Conservation (phyloP, 2,113 vertebrate genomes). For the Sturnus vulgaris region DNA sequence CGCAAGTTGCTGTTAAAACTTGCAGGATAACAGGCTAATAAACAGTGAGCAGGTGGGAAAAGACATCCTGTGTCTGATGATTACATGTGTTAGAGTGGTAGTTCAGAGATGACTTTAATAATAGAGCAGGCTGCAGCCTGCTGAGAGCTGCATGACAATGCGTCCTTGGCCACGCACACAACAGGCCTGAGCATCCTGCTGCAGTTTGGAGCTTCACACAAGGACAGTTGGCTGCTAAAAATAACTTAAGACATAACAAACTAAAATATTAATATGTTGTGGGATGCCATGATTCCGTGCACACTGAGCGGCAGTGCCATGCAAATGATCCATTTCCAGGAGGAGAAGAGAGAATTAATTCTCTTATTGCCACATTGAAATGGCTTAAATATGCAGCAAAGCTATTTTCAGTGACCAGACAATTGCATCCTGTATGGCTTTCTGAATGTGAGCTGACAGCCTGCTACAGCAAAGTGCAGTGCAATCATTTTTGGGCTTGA, state of each 20-base stretch:
- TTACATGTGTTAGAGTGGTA: not conserved
- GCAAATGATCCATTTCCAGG: not conserved
- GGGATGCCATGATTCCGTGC: not conserved
- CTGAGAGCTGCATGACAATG: not conserved
- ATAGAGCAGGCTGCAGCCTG: not conserved
- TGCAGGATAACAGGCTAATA: not conserved
- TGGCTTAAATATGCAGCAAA: not conserved
- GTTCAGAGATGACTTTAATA: slow-evolving; percentile 31
- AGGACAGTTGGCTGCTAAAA: slow-evolving; percentile 16
- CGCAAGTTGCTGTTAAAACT: not conserved
- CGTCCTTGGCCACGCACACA: not conserved
- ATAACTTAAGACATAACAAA: not conserved
- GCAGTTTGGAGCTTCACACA: not conserved
- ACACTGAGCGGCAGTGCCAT: not conserved
- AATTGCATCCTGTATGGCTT: not conserved
- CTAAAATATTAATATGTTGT: slow-evolving; percentile 21
- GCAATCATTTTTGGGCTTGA: slow-evolving; percentile 1
- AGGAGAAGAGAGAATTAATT: not conserved
- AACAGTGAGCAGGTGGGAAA: not conserved
- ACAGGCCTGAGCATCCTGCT: not conserved
- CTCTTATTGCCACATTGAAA: not conserved
- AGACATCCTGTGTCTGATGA: not conserved
- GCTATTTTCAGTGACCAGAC: slow-evolving; percentile 37
- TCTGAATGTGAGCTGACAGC: slow-evolving; percentile 10
- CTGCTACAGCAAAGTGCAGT: not conserved